These are phyloP conservation scores for Sceloporus undulatus DNA, from an alignment of 2,113 vertebrate genomes.

Conservation along the genomic window DNA sequence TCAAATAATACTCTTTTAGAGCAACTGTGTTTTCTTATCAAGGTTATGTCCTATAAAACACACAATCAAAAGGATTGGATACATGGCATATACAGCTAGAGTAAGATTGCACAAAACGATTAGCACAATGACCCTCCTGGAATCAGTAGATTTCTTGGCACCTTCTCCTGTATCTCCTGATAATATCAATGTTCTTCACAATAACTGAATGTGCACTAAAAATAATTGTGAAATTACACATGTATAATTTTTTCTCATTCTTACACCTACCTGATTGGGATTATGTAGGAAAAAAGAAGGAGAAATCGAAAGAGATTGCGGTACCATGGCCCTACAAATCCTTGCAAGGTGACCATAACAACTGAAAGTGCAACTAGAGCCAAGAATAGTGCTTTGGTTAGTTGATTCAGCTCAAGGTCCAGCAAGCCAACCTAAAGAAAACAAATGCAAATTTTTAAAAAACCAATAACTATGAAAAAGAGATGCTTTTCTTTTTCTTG, in stretches of 20 bases:
- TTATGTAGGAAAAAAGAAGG: conserved; percentile 98
- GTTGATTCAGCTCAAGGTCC: conserved; percentile 94
- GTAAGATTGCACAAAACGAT: conserved; percentile 68
- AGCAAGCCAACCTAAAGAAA: conserved; percentile 89
- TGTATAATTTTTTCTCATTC: conserved; percentile 49
- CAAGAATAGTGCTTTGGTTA: conserved; percentile 96
- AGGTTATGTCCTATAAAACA: conserved; percentile 60
- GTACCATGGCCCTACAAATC: conserved; percentile 94
- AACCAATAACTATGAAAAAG: conserved; percentile 1
- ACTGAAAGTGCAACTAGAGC: conserved; percentile 91
- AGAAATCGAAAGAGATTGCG: conserved; percentile 95
- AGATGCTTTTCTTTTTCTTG: not conserved
- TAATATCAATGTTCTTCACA: conserved; percentile 69
- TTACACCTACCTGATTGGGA: conserved; percentile 93
- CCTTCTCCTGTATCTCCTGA: conserved; percentile 62
- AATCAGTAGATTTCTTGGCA: conserved; percentile 63
- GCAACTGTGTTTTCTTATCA: conserved; percentile 44
- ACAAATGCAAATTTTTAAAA: not conserved
- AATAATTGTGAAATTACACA: conserved; percentile 65
- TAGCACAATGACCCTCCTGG: conserved; percentile 61
- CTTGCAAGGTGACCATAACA: conserved; percentile 97
- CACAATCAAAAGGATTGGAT: conserved; percentile 56
- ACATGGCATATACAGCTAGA: conserved; percentile 64
- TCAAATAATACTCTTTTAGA: conserved; percentile 38
- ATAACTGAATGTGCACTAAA: conserved; percentile 61